Conservation (phyloP, 2,797 vertebrate species). For the Phalanger gymnotis region DNA sequence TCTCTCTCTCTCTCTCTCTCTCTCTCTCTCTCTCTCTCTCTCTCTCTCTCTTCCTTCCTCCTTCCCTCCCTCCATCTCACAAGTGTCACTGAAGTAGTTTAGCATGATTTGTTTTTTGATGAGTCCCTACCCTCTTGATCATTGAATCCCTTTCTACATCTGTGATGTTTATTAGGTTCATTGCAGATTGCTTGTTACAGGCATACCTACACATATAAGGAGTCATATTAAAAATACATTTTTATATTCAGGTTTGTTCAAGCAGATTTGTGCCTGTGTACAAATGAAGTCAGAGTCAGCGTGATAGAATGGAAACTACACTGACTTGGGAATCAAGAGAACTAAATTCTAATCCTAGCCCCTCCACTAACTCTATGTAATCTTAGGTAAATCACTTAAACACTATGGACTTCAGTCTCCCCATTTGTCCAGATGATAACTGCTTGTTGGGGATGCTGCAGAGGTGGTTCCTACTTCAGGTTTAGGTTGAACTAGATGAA, state of each 20-base stretch:
- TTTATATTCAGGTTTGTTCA: neutral
- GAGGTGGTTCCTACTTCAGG: neutral
- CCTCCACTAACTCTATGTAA: neutral
- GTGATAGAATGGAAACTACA: neutral
- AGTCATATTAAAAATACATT: neutral
- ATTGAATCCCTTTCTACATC: neutral
- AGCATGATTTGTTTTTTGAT: neutral
- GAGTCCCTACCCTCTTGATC: neutral
- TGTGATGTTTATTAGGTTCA: neutral
- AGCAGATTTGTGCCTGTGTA: neutral
- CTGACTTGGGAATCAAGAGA: neutral
- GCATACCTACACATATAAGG: neutral
- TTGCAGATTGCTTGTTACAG: neutral
- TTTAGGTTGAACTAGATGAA: neutral
- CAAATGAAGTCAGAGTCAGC: neutral
- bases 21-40: too few species aligned
- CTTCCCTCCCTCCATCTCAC: neutral
- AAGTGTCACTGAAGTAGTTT: neutral
- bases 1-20: too few species aligned
- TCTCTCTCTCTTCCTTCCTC: too few species aligned
- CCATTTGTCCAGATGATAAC: neutral
- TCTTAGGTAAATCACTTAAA: too few species aligned
- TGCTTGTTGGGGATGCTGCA: neutral
- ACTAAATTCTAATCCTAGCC: neutral
- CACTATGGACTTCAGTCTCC: neutral